phyloP scores from a whole-genome alignment of 2,113 vertebrate genomes.

The Eurypyga helias region DNA sequence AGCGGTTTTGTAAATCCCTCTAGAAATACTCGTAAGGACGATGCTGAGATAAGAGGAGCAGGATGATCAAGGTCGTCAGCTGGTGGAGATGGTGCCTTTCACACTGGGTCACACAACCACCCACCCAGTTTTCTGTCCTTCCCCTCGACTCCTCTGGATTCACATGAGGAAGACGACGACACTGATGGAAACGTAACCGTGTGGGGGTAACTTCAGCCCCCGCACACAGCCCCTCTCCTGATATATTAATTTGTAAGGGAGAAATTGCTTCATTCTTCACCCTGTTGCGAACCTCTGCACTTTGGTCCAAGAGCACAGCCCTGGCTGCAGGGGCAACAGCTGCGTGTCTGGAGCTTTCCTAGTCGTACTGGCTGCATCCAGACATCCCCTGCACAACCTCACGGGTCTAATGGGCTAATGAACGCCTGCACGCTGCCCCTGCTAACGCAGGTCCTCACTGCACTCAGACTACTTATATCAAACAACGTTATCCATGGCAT shows the following conservation, averaged over 20 bases:
- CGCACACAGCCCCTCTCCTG: not conserved
- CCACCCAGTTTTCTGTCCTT: not conserved
- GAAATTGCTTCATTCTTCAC: not conserved
- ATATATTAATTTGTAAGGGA: not conserved
- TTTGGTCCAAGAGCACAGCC: accelerated
- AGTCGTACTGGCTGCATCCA: accelerated
- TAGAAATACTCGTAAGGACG: accelerated
- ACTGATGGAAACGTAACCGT: accelerated
- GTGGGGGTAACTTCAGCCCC: not conserved
- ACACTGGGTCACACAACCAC: not conserved
- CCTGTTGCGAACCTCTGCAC: accelerated
- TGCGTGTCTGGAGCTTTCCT: not conserved
- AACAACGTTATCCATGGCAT: not conserved
- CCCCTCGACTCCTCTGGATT: not conserved
- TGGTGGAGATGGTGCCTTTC: not conserved
- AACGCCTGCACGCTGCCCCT: not conserved
- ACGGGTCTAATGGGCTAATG: accelerated
- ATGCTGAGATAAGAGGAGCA: not conserved
- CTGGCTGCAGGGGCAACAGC: not conserved
- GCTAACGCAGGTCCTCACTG: not conserved
- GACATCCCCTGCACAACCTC: no score
- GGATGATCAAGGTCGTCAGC: not conserved
- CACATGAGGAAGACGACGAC: accelerated
- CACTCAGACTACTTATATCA: not conserved
- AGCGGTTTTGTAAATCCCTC: not conserved